Conservation (phyloP, 2,113 vertebrate species). For the Mystacornis crossleyi region DNA sequence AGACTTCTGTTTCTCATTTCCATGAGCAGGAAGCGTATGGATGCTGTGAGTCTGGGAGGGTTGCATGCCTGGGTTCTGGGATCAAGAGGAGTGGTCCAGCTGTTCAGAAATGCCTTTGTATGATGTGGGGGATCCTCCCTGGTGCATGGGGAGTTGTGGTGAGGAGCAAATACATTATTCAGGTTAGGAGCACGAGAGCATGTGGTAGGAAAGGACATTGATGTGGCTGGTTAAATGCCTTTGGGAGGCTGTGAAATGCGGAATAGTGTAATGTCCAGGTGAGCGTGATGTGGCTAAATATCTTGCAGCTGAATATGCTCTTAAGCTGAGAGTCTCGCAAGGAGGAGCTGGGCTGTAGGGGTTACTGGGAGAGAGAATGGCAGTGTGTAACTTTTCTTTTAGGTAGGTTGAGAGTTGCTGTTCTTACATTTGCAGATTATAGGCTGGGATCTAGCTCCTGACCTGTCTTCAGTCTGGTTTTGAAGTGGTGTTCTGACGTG, state of each 20-base stretch:
- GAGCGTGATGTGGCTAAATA: neutral
- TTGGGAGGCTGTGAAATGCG: neutral
- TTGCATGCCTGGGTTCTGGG: neutral
- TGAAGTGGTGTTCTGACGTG: neutral
- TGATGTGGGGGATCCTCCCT: neutral
- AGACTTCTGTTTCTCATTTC: neutral
- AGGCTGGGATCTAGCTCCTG: neutral
- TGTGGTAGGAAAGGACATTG: neutral
- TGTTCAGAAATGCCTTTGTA: neutral
- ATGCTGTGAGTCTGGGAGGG: neutral
- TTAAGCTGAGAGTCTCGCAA: neutral
- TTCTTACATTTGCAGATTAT: neutral
- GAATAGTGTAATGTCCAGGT: neutral
- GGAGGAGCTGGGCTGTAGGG: neutral
- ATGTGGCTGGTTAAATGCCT: neutral
- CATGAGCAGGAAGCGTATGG: neutral
- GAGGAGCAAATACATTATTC: neutral
- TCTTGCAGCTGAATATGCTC: neutral
- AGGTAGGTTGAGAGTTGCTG: neutral
- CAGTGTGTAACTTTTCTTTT: neutral
- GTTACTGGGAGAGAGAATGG: neutral
- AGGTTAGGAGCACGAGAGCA: neutral
- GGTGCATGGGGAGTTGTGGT: neutral
- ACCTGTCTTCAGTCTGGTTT: neutral
- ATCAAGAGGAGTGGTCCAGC: neutral